These are phyloP conservation scores for Ophion costatus DNA, from an alignment of 2,888 invertebrate genomes.

Conservation along the genomic window DNA sequence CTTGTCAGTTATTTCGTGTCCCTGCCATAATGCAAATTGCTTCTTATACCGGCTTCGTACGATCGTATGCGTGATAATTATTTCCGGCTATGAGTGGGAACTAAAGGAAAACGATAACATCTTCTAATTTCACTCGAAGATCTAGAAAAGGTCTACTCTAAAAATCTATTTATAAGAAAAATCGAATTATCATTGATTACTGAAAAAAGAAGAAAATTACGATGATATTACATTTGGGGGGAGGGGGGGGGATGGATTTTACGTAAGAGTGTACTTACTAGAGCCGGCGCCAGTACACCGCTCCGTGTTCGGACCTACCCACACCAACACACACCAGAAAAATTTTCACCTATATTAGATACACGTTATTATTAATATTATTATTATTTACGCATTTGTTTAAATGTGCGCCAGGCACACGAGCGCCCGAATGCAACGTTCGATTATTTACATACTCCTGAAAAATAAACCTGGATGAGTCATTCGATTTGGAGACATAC, in stretches of 20 bases:
- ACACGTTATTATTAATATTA: slow-evolving; percentile 73
- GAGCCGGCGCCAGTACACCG: slow-evolving; percentile 86
- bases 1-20: no score
- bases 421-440: slow-evolving; percentile 38
- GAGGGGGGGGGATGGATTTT: slow-evolving; percentile 63
- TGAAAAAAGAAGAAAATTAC: slow-evolving; percentile 31
- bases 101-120: slow-evolving; percentile 1
- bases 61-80: background rate
- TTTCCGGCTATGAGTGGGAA: background rate
- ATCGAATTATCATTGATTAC: slow-evolving; percentile 3
- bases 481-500: background rate
- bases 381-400: slow-evolving; percentile 47
- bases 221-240: background rate
- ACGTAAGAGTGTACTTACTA: slow-evolving; percentile 85
- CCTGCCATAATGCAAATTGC: no score
- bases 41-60: background rate
- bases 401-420: slow-evolving; percentile 39
- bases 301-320: slow-evolving; percentile 86
- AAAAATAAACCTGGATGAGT: background rate
- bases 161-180: slow-evolving; percentile 7
- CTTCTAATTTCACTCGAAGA: slow-evolving; percentile 17
- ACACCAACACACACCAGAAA: slow-evolving; percentile 82
- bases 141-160: background rate
- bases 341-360: slow-evolving; percentile 81
- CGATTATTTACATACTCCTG: slow-evolving; percentile 29